These are phyloP conservation scores for Hippocampus abdominalis DNA, from an alignment of 2,113 vertebrate genomes.

Conservation along the genomic window DNA sequence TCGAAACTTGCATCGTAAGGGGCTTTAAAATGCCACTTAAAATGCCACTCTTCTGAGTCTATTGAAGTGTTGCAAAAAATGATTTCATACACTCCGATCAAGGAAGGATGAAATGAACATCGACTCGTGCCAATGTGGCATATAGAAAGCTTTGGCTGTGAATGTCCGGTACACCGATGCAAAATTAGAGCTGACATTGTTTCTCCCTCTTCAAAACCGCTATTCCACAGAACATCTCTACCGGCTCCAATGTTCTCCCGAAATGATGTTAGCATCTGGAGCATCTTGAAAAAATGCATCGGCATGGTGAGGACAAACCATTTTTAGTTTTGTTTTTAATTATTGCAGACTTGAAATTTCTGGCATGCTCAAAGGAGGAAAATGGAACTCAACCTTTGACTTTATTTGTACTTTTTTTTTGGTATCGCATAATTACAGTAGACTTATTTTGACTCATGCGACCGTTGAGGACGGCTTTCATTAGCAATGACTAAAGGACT, in stretches of 20 bases:
- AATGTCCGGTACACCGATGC: neutral
- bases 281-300: slow-evolving; percentile 96
- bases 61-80: neutral
- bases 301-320: slow-evolving; percentile 83
- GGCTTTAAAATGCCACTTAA: neutral
- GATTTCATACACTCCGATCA: neutral
- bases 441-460: too few relatives aligned
- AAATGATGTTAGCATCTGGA: slow-evolving; percentile 97
- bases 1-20: neutral
- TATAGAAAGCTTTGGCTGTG: neutral
- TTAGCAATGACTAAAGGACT: too few relatives aligned
- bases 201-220: neutral
- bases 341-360: neutral
- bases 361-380: neutral
- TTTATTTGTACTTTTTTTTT: neutral
- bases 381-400: too few relatives aligned
- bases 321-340: neutral
- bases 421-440: too few relatives aligned
- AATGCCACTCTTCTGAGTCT: too few relatives aligned
- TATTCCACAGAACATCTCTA: slow-evolving; percentile 78
- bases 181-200: slow-evolving; percentile 4
- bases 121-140: neutral
- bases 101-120: neutral
- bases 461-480: too few relatives aligned
- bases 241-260: slow-evolving; percentile 96